Evolutionary conservation across 2,888 invertebrate genomes (phyloP), one percentile per base, ranked within the genome.

Genomic region (Steinernema hermaphroditum): DNA sequence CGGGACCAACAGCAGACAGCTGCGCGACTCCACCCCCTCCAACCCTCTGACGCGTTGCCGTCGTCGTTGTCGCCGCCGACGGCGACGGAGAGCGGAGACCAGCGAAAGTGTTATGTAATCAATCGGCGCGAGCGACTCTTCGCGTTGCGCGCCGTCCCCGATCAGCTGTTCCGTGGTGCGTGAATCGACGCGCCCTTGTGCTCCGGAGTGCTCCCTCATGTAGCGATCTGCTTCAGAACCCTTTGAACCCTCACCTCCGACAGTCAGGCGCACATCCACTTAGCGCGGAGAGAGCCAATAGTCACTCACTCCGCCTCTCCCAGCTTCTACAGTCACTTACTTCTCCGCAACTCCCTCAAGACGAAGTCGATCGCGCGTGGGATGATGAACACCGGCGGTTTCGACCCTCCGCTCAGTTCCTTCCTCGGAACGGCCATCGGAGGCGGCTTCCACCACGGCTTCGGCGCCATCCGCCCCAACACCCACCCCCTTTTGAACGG

Each of bases 61-160:
- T 12, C 37, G 37, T 12, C 12, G 37, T 37, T 37, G 37, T 37
- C 37, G 37, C 37, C 37, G 37, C 37, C 62, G 62, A 29, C 62
- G 32, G 62, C 62, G 32, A 29, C 62, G 54, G 6, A 54, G 46
- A 19, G 16, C 46, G 46, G 46, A 46, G 46, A 46, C 46, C 46
- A 54, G 62, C 32, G 62, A 62, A 62, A 62, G 62, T 62, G 62
- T 62, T 62, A 62, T 62, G 62, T 62, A 62, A 62, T 62, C 62
- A 62, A 62, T 62, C 62, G 62, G 54, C 54, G 54, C 43, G 43
- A 41, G 22, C 62, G 62, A 62, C 27, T 62, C 37, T 37, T 37
- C 62, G 62, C 50, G 24, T 50, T 62, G 62, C 62, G 62, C 62
- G 62, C 62, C 62, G 62, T 32, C 46, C n/a, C 46, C 62, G 62